Evolutionary conservation across 2,888 invertebrate genomes (phyloP).

Genomic region (Gortyna flavago): DNA sequence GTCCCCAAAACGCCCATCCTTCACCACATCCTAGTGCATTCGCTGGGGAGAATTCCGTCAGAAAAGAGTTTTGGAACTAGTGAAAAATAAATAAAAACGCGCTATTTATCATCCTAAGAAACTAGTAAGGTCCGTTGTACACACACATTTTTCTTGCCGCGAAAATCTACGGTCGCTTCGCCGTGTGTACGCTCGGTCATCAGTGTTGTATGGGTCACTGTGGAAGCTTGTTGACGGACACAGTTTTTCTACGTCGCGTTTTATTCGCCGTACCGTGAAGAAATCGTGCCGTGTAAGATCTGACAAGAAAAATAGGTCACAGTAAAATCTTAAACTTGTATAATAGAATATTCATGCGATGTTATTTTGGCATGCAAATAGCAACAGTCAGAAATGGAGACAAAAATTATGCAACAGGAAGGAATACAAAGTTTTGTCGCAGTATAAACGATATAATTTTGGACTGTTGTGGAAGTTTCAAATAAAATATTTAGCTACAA

Average conservation of each 20-base stretch:
- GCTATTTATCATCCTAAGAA: slow-evolving; percentile 14
- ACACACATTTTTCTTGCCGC: neutral
- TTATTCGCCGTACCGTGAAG: neutral
- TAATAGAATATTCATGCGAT: slow-evolving; percentile 60
- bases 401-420: slow-evolving; percentile 44
- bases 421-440: slow-evolving; percentile 32
- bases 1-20: too few species aligned
- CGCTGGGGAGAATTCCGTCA: too few species aligned
- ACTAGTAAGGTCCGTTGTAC: neutral
- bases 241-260: neutral
- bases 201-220: neutral
- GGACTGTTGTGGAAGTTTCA: neutral
- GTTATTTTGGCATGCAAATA: slow-evolving; percentile 57
- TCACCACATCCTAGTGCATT: too few species aligned
- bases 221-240: neutral
- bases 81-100: neutral
- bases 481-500: neutral
- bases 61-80: slow-evolving; percentile 5
- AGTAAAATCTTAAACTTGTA: slow-evolving; percentile 31
- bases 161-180: neutral
- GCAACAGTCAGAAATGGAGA: slow-evolving; percentile 18
- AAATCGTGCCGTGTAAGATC: neutral
- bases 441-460: slow-evolving; percentile 17
- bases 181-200: neutral
- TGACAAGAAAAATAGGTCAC: slow-evolving; percentile 53